Evolutionary conservation across 2,888 invertebrate species (phyloP).

Genomic region (Alcis repandata): DNA sequence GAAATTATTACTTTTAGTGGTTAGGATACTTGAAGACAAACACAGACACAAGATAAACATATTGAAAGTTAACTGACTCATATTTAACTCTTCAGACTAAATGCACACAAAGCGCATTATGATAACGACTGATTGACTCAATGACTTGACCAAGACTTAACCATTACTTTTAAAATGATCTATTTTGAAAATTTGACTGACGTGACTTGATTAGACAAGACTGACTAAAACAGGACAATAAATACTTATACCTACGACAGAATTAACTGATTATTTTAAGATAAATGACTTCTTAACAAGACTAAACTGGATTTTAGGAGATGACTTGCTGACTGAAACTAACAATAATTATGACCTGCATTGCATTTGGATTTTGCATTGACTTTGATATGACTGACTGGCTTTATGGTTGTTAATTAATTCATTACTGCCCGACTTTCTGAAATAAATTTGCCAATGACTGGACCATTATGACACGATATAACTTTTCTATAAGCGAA

Average conservation of each 20-base stretch:
- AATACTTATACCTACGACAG: background rate
- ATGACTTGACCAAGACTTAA: background rate
- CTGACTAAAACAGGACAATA: background rate
- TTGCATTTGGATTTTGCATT: background rate
- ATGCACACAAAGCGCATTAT: background rate
- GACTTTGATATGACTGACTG: background rate
- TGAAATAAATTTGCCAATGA: background rate
- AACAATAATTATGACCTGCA: background rate
- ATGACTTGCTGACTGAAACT: background rate
- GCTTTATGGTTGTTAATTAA: background rate
- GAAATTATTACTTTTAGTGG: background rate
- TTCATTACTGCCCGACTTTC: too few species aligned
- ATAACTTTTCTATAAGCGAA: too few species aligned
- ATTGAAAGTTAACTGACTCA: background rate
- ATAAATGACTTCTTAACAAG: too few species aligned
- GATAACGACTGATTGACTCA: background rate
- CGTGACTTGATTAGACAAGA: background rate
- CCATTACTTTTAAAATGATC: background rate
- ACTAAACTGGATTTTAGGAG: background rate
- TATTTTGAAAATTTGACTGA: background rate
- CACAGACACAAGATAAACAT: background rate
- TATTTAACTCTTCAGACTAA: background rate
- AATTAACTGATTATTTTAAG: too few species aligned
- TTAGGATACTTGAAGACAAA: background rate
- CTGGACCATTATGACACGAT: background rate